Evolutionary conservation across 1,140 invertebrate species (phyloP).

Genomic region (Oryctes rhinoceros): DNA sequence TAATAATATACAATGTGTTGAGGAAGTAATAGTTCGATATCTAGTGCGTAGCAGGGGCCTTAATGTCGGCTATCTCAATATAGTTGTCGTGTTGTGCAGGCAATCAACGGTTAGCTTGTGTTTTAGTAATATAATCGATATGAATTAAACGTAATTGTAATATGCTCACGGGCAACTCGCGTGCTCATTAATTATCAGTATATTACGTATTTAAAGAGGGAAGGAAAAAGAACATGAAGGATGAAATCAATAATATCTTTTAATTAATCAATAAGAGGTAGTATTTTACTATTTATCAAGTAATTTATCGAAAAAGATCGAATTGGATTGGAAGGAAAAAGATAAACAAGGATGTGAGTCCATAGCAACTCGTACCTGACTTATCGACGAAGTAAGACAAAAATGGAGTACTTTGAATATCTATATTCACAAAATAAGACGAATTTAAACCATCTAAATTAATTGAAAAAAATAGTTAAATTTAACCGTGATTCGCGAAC

Average conservation of each 20-base stretch:
- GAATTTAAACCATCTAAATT: no score
- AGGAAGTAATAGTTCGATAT: conserved; percentile 43
- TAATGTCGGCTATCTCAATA: conserved; percentile 55
- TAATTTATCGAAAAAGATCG: no score
- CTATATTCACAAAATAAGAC: no score
- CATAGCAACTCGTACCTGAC: no score
- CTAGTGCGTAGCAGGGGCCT: conserved; percentile 54
- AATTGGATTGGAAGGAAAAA: no score
- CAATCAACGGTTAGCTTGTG: conserved; percentile 56
- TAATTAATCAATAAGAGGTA: background rate
- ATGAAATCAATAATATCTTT: conserved; percentile 1
- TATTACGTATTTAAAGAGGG: no score
- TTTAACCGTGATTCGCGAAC: no score
- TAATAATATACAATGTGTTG: conserved; percentile 47
- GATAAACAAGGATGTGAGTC: background rate
- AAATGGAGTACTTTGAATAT: no score
- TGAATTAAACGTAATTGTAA: background rate
- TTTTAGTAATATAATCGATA: conserved; percentile 45
- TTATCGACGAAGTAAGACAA: no score
- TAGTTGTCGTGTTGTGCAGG: conserved; percentile 58
- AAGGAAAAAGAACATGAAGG: background rate
- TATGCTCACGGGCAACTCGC: conserved; percentile 24
- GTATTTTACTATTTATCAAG: background rate
- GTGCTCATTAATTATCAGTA: conserved; percentile 38
- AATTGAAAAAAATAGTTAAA: no score